Evolutionary conservation across 2,888 invertebrate species (phyloP).

Genomic region (Cataglyphis altisquamis): DNA sequence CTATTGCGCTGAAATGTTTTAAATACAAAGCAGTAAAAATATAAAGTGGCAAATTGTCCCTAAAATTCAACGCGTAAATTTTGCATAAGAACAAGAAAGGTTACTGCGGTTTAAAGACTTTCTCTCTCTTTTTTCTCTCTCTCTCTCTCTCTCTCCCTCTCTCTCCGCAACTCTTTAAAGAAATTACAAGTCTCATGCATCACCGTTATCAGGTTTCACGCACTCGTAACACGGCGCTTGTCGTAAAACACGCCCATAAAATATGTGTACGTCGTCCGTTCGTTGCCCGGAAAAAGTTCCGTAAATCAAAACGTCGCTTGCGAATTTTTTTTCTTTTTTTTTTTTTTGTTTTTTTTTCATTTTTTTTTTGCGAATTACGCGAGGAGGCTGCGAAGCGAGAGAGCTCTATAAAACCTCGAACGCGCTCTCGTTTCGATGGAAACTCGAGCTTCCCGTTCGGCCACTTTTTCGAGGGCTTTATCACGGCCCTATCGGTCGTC

Average conservation of each 20-base stretch:
- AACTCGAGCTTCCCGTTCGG: constrained; percentile 46
- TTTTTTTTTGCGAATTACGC: not conserved
- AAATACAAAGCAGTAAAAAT: not conserved
- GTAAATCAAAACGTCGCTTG: constrained; percentile 46
- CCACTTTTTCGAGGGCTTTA: constrained; percentile 59
- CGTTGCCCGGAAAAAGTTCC: constrained; percentile 41
- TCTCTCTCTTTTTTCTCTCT: too few relatives aligned
- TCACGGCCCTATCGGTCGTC: constrained; percentile 56
- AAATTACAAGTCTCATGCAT: constrained; percentile 53
- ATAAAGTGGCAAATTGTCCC: not conserved
- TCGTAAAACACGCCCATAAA: constrained; percentile 46
- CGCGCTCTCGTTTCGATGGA: constrained; percentile 36
- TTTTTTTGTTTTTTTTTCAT: not conserved
- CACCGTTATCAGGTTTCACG: constrained; percentile 53
- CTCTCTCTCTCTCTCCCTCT: too few relatives aligned
- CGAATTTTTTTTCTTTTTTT: constrained; percentile 26
- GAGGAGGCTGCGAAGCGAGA: constrained; percentile 40
- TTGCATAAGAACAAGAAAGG: constrained; percentile 13
- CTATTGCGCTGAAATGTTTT: not conserved
- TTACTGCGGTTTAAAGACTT: constrained; percentile 34
- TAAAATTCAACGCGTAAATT: not conserved
- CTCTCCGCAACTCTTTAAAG: constrained; percentile 43
- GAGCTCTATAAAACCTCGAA: constrained; percentile 37
- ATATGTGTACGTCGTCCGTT: constrained; percentile 47
- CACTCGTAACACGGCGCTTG: constrained; percentile 45